A percentile compares a stretch with the other conserved stretches of the same genome.
phyloP scores from a whole-genome alignment of 2,888 invertebrate genomes.

The Slavum lentiscoides region DNA sequence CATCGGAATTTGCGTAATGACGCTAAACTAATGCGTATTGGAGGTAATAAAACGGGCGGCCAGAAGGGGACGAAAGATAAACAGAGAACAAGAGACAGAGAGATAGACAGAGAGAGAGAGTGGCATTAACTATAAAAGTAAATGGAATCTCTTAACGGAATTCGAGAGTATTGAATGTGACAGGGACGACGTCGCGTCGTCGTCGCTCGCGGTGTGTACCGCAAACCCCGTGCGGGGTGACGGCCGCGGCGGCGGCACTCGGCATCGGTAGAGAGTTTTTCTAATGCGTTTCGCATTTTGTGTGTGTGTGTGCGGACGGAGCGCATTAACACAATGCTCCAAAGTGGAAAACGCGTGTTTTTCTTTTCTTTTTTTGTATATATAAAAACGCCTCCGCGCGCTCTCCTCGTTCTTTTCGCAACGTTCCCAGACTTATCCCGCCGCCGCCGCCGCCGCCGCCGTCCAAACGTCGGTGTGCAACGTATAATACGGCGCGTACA shows the following conservation, averaged over 20 bases:
- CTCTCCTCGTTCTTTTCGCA: background rate
- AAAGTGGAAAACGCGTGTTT: constrained; percentile 48
- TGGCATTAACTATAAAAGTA: constrained; percentile 53
- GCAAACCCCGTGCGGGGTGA: background rate
- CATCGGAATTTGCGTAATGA: constrained; percentile 53
- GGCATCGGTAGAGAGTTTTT: constrained; percentile 20
- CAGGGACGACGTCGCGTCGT: constrained; percentile 33
- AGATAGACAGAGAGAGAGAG: no score
- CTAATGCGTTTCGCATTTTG: constrained; percentile 50
- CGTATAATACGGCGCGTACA: background rate
- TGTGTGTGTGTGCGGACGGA: constrained; percentile 36
- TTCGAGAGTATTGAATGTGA: constrained; percentile 53
- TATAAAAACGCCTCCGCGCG: constrained; percentile 21
- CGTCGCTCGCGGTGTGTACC: background rate
- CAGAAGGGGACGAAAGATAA: constrained; percentile 25
- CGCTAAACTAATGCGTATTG: constrained; percentile 51
- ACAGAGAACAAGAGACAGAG: constrained; percentile 44
- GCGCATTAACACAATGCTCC: constrained; percentile 47
- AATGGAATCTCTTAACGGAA: constrained; percentile 53
- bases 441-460: background rate
- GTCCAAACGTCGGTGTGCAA: background rate
- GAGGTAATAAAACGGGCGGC: constrained; percentile 49
- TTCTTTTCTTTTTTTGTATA: constrained; percentile 33
- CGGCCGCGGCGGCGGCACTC: no score
- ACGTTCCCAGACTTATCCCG: constrained; percentile 24